Conservation (phyloP, 2,113 vertebrate genomes). For the Lota lota region DNA sequence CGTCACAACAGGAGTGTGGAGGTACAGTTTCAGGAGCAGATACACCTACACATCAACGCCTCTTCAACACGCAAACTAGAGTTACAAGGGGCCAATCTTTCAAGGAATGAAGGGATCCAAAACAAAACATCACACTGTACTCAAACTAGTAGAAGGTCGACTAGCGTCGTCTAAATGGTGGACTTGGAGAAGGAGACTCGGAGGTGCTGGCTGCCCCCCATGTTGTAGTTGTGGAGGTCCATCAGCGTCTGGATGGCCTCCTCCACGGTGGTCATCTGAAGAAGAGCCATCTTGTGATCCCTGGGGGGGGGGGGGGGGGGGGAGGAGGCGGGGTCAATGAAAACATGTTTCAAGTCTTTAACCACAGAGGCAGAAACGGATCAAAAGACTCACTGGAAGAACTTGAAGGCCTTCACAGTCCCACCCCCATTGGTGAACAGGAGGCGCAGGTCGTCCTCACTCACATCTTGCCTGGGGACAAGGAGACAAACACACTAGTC, state of each 20-base stretch:
- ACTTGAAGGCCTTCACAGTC: slow-evolving; percentile 98
- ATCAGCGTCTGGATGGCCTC: slow-evolving; percentile 96
- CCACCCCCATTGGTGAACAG: slow-evolving; percentile 94
- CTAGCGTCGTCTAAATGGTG: slow-evolving; percentile 85
- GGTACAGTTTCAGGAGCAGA: slow-evolving; percentile 17
- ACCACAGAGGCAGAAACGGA: neutral
- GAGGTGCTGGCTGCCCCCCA: slow-evolving; percentile 95
- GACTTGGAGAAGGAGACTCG: slow-evolving; percentile 98
- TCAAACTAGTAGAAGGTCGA: slow-evolving; percentile 63
- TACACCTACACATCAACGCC: slow-evolving; percentile 58
- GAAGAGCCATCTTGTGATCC: slow-evolving; percentile 98
- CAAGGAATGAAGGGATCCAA: slow-evolving; percentile 66
- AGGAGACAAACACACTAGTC: slow-evolving; percentile 5
- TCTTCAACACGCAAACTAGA: slow-evolving; percentile 33
- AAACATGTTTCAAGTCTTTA: too few species aligned
- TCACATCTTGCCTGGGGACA: slow-evolving; percentile 83
- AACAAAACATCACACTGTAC: slow-evolving; percentile 25
- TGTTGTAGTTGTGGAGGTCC: slow-evolving; percentile 98
- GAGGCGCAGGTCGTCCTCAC: slow-evolving; percentile 90
- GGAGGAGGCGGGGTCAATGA: too few species aligned
- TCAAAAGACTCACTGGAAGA: slow-evolving; percentile 91
- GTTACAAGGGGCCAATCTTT: slow-evolving; percentile 33
- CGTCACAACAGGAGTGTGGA: neutral
- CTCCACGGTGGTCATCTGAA: slow-evolving; percentile 96
- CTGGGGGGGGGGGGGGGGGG: slow-evolving; percentile 67